Evolutionary conservation across 2,797 vertebrate genomes (phyloP), one percentile per base, ranked within the genome.

Genomic region (Cyclopterus lumpus): DNA sequence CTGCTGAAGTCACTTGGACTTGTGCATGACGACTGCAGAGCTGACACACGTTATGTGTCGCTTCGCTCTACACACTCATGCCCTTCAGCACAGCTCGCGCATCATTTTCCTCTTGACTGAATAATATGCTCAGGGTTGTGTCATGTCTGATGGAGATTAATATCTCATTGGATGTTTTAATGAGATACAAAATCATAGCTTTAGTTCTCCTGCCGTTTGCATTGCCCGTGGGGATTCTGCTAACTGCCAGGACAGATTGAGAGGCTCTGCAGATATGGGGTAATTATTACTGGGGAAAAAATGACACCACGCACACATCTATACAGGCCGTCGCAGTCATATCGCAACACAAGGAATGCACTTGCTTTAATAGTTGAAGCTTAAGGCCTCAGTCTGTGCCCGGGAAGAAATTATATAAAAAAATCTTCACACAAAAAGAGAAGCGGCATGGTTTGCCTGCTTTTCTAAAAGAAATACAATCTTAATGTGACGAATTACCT

Each of bases 111-210:
- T 83, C 88, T 75, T 65, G 87, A 90, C 80, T 87, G 80, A 84
- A 87, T 84, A 77, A 80, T 83, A 75, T 77, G 71, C 86, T 78
- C 65, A 73, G 84, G 75, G 84, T 85, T 73, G 75, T 75, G 80
- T 55, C 81, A 77, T 63, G 84, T 89, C 83, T 89, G 80, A 83
- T 73, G 76, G 78, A 89, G 89, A 93, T 93, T 89, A 92, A 93
- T 91, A 91, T 92, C 92, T 90, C 78, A 89, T 83, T 68, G 61
- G 75, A 84, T 36, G 81, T 84, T 86, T 88, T 93, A 94, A 95
- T 92, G 89, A 92, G 90, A 90, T 85, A 88, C 80, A 89, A 80
- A 91, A 86, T 79, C 85, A 86, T 78, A 71, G 80, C 74, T 78
- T 90, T 40, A 77, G 84, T 84, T 86, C 85, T 82, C 63, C 73